Evolutionary conservation across 2,797 vertebrate species (phyloP).

Genomic region (Chaunax sp.): DNA sequence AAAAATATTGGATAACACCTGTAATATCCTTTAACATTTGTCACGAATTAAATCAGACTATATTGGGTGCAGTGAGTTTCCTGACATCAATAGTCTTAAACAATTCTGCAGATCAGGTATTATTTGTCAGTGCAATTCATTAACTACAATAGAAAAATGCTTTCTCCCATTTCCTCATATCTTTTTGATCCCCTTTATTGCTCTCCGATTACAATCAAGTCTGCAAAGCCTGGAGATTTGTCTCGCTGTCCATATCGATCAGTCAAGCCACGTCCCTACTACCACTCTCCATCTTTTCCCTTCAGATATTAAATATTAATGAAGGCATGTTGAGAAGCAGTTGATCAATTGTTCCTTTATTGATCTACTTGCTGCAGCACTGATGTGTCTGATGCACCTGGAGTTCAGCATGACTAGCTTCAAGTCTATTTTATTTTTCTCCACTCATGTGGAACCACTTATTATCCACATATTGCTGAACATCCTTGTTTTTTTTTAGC

Average conservation of each 20-base stretch:
- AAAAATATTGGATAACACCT: background rate
- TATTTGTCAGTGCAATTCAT: conserved; percentile 50
- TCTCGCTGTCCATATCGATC: conserved; percentile 48
- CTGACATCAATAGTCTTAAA: conserved; percentile 37
- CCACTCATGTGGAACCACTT: background rate
- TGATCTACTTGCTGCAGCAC: conserved; percentile 37
- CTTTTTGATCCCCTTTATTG: conserved; percentile 54
- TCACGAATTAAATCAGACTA: background rate
- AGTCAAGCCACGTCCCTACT: conserved; percentile 29
- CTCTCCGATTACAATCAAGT: conserved; percentile 50
- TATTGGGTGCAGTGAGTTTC: conserved; percentile 13
- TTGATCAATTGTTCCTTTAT: conserved; percentile 63
- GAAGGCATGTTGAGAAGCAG: conserved; percentile 48
- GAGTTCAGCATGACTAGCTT: conserved; percentile 31
- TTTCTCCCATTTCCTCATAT: conserved; percentile 40
- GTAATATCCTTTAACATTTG: conserved; percentile 15
- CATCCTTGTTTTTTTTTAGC: background rate
- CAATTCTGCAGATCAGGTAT: conserved; percentile 44
- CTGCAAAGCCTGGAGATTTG: conserved; percentile 44
- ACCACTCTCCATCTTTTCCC: conserved; percentile 14
- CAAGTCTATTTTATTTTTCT: conserved; percentile 6
- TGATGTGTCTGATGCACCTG: conserved; percentile 19
- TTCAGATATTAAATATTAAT: conserved; percentile 73
- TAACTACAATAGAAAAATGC: conserved; percentile 40
- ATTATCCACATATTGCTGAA: background rate